Base-by-base conservation (phyloP, 1,140 invertebrate genomes). In the Gonioctena quinquepunctata region DNA sequence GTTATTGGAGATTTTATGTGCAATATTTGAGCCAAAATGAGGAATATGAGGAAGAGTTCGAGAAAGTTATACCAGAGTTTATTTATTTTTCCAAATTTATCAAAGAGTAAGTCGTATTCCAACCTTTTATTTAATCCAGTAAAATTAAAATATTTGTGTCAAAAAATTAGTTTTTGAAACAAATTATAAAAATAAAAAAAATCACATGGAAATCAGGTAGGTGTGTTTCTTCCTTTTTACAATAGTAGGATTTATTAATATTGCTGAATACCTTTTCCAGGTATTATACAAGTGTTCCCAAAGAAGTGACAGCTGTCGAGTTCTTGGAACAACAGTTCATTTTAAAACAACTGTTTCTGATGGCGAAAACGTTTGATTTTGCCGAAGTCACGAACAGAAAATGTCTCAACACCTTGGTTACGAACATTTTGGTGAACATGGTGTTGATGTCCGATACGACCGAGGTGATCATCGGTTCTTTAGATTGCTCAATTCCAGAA, bases 241-340 rank as follows among this genome's bases (percentile, higher is more conserved):
- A n/a, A n/a, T n/a, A n/a, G n/a, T n/a, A n/a, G n/a, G n/a, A n/a
- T 33, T 13, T 42, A 42, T 42, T 13, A 13, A 42, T 42, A 13
- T 42, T 42, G 33, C 11, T 27, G 11, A 60, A 27, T 60, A 42
- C 16, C 2, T 56, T 57, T 69, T 69, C 16, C 28, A 69, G 68
- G 22, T 69, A 54, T 25, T 69, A 48, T 23, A 13, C 23, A 6
- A 33, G 57, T 23, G 19, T 25, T 7, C 60, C 50, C 8, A 63
- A 28, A 27, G 61, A 33, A n/a, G 49, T 56, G 42, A 42, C 68
- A 48, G 60, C 49, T 23, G 28, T 21, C 25, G 68, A 69, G 7
- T 69, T 69, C 22, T 25, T 73, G 25, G 57, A 70, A 64, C 49
- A 70, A 19, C 71, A 73, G 50, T 70, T 67, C 50, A 70, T 73